Conservation (phyloP, 2,113 vertebrate genomes). For the Eulemur macaco region DNA sequence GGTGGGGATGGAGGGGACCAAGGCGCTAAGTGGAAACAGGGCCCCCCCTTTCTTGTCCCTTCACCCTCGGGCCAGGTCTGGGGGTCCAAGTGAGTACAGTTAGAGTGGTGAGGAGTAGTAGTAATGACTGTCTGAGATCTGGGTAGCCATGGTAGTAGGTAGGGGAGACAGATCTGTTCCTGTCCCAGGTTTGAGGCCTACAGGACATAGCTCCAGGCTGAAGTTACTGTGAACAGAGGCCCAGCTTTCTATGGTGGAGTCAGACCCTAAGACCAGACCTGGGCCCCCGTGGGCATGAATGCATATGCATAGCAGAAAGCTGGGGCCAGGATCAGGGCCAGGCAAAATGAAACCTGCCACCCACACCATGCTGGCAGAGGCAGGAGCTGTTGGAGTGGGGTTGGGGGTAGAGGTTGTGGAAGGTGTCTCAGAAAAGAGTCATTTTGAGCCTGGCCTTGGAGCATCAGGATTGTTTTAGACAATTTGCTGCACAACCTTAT, state of each 20-base stretch:
- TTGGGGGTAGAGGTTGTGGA: not conserved
- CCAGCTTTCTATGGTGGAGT: not conserved
- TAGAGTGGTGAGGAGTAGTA: not conserved
- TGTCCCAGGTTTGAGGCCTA: not conserved
- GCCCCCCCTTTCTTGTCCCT: conserved; percentile 16
- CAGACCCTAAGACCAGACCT: not conserved
- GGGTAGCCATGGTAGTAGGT: not conserved
- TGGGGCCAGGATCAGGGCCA: conserved; percentile 40
- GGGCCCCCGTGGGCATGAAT: not conserved
- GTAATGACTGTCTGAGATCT: not conserved
- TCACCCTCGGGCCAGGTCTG: not conserved
- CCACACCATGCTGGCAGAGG: not conserved
- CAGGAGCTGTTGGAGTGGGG: not conserved
- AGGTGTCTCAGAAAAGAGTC: conserved; percentile 7
- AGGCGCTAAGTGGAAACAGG: not conserved
- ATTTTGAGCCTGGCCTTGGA: conserved; percentile 39
- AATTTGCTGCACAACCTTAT: conserved; percentile 3
- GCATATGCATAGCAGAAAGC: not conserved
- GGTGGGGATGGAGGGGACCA: not conserved
- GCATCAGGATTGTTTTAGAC: conserved; percentile 24
- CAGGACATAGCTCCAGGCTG: not conserved
- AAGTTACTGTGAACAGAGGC: not conserved
- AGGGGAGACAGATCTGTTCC: not conserved
- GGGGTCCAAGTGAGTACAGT: not conserved
- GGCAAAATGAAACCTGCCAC: conserved; percentile 35